Evolutionary conservation across 92 coral and sea anemone genomes (phyloP).

Genomic region (Muricea muricata): DNA sequence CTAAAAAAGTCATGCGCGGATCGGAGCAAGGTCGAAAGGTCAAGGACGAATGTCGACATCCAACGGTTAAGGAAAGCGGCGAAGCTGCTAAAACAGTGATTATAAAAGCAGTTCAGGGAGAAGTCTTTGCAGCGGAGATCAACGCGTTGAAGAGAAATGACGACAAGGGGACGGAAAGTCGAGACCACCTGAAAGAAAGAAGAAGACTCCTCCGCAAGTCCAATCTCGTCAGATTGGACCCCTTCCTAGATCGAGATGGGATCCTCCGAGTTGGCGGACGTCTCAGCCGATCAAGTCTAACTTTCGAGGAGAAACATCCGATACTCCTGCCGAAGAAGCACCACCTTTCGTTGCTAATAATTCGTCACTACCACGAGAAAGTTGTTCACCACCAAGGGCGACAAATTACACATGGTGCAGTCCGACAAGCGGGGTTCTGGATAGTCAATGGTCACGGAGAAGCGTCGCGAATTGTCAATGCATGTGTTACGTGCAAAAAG

Average conservation of each 20-base stretch:
- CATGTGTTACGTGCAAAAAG: constrained; percentile 37
- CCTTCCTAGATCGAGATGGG: constrained; percentile 29
- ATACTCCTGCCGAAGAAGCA: constrained; percentile 42
- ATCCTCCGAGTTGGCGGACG: constrained; percentile 57
- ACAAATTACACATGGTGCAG: constrained; percentile 37
- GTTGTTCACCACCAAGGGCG: constrained; percentile 42
- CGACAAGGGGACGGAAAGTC: neutral
- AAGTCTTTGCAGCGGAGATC: neutral
- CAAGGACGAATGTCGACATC: neutral
- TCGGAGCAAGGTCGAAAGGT: neutral
- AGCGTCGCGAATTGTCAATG: constrained; percentile 26
- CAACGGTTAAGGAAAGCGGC: neutral
- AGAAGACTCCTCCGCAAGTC: neutral
- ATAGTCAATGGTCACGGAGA: constrained; percentile 20
- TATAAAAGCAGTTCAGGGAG: neutral
- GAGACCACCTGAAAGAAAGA: neutral
- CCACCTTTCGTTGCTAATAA: constrained; percentile 32
- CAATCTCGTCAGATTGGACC: neutral
- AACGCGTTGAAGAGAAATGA: neutral
- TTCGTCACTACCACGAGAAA: constrained; percentile 36
- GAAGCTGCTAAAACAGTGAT: neutral
- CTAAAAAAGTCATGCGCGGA: neutral
- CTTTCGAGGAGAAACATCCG: constrained; percentile 42
- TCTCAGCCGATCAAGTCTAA: constrained; percentile 29
- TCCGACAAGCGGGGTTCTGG: constrained; percentile 30